These are phyloP conservation scores for Alviniconcha marisindica DNA, from an alignment of 1,140 invertebrate species.

Conservation along the genomic window DNA sequence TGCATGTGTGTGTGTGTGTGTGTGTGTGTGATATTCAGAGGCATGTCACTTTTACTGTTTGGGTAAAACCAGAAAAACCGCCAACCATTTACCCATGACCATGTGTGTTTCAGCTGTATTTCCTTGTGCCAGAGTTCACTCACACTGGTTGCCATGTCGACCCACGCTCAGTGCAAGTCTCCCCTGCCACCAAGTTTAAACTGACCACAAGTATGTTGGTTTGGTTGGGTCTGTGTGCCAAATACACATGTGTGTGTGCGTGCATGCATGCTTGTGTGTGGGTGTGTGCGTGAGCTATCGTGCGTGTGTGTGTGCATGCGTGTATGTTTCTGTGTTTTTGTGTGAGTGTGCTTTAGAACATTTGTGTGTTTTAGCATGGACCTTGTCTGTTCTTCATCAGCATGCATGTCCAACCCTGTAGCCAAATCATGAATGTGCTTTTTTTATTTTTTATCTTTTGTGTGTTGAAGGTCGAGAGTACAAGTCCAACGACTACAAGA, in stretches of 20 bases:
- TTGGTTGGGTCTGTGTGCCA: background rate
- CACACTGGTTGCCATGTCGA: slow-evolving; percentile 70
- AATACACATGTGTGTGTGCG: background rate
- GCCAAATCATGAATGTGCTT: background rate
- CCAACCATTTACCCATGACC: too few species aligned
- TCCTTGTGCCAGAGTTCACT: slow-evolving; percentile 69
- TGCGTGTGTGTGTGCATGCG: background rate
- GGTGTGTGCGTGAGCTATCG: background rate
- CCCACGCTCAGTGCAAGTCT: slow-evolving; percentile 69
- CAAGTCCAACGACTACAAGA: slow-evolving; percentile 64
- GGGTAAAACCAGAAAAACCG: too few species aligned
- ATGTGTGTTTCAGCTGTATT: slow-evolving; percentile 69
- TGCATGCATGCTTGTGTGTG: background rate
- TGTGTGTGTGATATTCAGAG: too few species aligned
- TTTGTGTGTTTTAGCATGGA: background rate
- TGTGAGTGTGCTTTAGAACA: background rate
- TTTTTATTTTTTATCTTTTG: slow-evolving; percentile 33
- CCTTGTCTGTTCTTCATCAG: background rate
- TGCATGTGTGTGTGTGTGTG: too few species aligned
- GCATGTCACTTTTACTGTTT: too few species aligned
- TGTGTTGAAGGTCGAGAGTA: slow-evolving; percentile 64
- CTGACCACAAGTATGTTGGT: slow-evolving; percentile 57
- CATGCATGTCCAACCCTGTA: background rate
- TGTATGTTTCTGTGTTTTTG: background rate
- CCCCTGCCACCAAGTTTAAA: slow-evolving; percentile 69